Percentiles rank a stretch among this genome's conserved stretches.
Conservation (phyloP, 2,888 invertebrate species). For the Dryobota labecula region DNA sequence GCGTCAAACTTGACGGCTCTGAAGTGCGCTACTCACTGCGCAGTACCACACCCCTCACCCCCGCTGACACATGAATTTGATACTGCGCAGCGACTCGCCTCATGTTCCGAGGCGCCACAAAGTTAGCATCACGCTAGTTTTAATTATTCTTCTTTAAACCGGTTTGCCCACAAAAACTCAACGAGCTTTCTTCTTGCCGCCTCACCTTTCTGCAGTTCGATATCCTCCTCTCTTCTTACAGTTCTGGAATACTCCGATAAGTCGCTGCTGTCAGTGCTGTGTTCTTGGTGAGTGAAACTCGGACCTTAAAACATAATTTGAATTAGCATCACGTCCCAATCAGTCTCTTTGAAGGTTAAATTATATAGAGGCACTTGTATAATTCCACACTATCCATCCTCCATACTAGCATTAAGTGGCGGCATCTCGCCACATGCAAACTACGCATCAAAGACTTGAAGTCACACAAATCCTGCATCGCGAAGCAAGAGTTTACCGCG, state of each 20-base stretch:
- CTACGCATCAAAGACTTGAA: too few species aligned
- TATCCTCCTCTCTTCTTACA: neutral
- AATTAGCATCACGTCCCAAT: neutral
- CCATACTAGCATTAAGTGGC: too few species aligned
- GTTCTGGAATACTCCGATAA: neutral
- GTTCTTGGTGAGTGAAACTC: neutral
- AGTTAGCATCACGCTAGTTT: neutral
- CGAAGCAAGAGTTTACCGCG: too few species aligned
- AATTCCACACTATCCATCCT: neutral
- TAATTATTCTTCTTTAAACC: neutral
- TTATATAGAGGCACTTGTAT: neutral
- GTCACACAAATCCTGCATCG: too few species aligned
- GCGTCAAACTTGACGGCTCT: neutral
- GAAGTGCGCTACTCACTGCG: neutral
- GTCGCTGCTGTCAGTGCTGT: too few species aligned
- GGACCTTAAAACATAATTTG: neutral
- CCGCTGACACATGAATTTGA: neutral
- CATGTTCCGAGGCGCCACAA: neutral
- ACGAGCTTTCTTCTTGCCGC: neutral
- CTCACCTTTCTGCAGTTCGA: neutral
- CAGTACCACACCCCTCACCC: neutral
- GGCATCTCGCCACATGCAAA: too few species aligned
- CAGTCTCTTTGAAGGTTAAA: neutral
- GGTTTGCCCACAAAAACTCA: constrained; percentile 3
- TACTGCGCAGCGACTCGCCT: neutral